Evolutionary conservation across 1,140 invertebrate species (phyloP), one percentile per base, ranked within the genome.

Genomic region (Chironomus striatipennis): DNA sequence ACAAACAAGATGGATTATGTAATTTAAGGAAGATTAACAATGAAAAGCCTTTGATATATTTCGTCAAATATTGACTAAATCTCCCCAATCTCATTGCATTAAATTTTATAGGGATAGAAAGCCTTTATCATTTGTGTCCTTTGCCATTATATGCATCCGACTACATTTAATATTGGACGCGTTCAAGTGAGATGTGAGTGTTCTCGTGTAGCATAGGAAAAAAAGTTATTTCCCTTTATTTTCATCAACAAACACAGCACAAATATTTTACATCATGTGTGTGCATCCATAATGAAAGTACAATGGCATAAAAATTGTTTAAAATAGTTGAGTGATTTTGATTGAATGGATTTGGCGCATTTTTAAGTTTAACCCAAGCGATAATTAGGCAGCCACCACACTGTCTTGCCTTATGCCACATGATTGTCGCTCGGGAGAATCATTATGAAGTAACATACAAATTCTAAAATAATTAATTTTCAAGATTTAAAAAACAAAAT

Each of bases 1-100:
- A 70, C 18, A 70, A 20, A 70, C 65, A 70, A 20, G 65, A 57
- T 21, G 65, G 65, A 70, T 70, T 70, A 70, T 70, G 65, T 70
- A 70, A 70, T 70, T 70, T 21, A 70, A 20, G 65, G 17, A 70
- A 70, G 65, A 70, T 70, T 70, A 70, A 70, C 65, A 70, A 70
- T 20, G 47, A 57, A 57, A 57, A 70, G 17, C 65, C 65, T 70
- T 70, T 70, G 65, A 70, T 18, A 20, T 70, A 70, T 70, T 70
- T 70, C 18, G 20, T 20, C 65, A 70, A 70, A 70, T 20, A 70
- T 70, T 70, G 65, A 70, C 65, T 70, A 18, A 21, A 20, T 10
- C 7, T 18, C n/a, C n/a, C 18, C 20, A 12, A 57, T 57, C 7
- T n/a, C 47, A 34, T 34, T 34, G 24, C 24, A 34, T 34, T 34